Evolutionary conservation across 1,140 invertebrate species (phyloP).

Genomic region (Acromyrmex echinatior): DNA sequence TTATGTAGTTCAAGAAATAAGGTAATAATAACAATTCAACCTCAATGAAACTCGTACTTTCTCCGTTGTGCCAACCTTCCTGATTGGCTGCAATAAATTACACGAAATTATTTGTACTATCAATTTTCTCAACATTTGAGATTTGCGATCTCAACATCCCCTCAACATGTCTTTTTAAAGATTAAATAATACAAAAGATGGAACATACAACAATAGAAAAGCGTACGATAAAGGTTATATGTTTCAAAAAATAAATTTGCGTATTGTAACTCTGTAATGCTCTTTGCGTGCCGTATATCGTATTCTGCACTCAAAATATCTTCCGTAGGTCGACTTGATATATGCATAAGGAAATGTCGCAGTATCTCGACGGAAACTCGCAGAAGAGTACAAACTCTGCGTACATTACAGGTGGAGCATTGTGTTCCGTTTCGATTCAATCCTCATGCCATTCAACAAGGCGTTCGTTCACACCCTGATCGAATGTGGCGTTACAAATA

Average conservation of each 20-base stretch:
- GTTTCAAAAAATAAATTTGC: slow-evolving; percentile 21
- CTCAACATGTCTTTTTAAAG: neutral
- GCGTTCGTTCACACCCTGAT: neutral
- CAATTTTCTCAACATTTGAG: neutral
- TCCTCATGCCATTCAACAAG: slow-evolving; percentile 33
- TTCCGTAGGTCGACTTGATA: neutral
- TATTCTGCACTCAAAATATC: slow-evolving; percentile 38
- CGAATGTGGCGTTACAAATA: slow-evolving; percentile 7
- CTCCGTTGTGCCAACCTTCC: too few species aligned
- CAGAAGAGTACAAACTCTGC: slow-evolving; percentile 27
- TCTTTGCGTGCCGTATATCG: slow-evolving; percentile 18
- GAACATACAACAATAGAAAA: neutral
- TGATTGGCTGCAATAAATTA: neutral
- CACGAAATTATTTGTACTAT: neutral
- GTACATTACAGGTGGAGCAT: slow-evolving; percentile 26
- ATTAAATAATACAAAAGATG: neutral
- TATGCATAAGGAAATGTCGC: slow-evolving; percentile 39
- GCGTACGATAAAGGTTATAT: neutral
- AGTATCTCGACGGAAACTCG: slow-evolving; percentile 34
- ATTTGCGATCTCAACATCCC: neutral
- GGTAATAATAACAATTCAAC: too few species aligned
- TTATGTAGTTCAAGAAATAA: too few species aligned
- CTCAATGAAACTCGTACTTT: too few species aligned
- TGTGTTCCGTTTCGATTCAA: slow-evolving; percentile 44
- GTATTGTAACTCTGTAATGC: neutral